phyloP scores from a whole-genome alignment of 1,140 invertebrate genomes.

The Phymastichus coffea region DNA sequence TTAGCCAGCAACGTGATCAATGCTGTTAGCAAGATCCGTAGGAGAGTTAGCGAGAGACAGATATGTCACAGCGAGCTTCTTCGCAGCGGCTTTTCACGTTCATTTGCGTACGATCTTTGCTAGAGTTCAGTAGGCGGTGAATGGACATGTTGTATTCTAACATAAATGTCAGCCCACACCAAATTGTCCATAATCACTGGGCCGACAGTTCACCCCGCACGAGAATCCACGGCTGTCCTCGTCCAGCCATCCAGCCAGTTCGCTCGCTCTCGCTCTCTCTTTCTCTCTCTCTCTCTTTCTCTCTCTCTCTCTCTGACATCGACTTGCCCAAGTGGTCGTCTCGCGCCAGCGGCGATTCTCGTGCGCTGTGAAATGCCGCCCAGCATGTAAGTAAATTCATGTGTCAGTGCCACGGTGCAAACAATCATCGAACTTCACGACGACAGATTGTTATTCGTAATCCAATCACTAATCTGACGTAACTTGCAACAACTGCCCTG shows the following conservation, averaged over 20 bases:
- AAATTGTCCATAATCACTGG: slow-evolving; percentile 51
- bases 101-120: slow-evolving; percentile 42
- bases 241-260: too few relatives aligned
- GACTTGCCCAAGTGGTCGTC: too few relatives aligned
- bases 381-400: slow-evolving; percentile 40
- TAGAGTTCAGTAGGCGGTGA: slow-evolving; percentile 47
- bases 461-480: slow-evolving; percentile 45
- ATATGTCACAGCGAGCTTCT: background rate
- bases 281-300: too few relatives aligned
- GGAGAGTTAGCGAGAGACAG: background rate
- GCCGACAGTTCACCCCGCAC: too few relatives aligned
- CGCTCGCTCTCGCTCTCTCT: too few relatives aligned
- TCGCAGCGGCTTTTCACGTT: background rate
- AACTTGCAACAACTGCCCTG: slow-evolving; percentile 38
- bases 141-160: slow-evolving; percentile 57
- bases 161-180: slow-evolving; percentile 58
- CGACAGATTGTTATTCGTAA: slow-evolving; percentile 50
- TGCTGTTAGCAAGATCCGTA: too few relatives aligned
- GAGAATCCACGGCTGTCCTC: too few relatives aligned
- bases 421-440: slow-evolving; percentile 57
- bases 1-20: too few relatives aligned
- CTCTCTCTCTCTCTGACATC: too few relatives aligned
- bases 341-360: too few relatives aligned
- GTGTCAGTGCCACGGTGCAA: slow-evolving; percentile 58
- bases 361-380: slow-evolving; percentile 21